Conservation (phyloP, 2,797 vertebrate species). For the Lateolabrax maculatus region DNA sequence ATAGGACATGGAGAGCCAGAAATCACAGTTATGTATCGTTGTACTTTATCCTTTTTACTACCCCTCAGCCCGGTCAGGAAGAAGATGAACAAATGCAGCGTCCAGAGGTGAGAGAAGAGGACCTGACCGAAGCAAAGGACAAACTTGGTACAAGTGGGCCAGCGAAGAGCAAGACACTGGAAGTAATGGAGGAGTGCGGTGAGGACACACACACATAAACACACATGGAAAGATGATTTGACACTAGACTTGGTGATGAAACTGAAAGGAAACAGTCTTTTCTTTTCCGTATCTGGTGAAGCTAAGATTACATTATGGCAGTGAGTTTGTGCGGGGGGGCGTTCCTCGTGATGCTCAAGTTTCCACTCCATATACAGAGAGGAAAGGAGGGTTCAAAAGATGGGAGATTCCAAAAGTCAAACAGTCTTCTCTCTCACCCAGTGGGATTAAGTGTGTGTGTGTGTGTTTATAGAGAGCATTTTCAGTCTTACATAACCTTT, state of each 20-base stretch:
- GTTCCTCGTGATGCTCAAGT: constrained; percentile 59
- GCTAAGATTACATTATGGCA: constrained; percentile 34
- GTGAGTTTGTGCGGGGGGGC: constrained; percentile 41
- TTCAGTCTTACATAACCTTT: not conserved
- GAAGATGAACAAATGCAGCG: constrained; percentile 86
- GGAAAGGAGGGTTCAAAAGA: constrained; percentile 18
- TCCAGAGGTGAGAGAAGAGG: constrained; percentile 92
- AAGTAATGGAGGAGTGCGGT: constrained; percentile 97
- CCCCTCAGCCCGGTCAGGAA: constrained; percentile 63
- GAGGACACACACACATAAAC: constrained; percentile 67
- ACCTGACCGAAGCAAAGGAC: constrained; percentile 89
- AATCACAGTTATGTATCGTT: not conserved
- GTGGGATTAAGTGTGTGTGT: constrained; percentile 10
- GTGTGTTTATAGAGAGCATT: constrained; percentile 18
- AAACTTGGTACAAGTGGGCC: constrained; percentile 85
- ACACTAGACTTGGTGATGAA: not conserved
- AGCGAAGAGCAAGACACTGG: constrained; percentile 94
- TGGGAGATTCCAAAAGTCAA: constrained; percentile 44
- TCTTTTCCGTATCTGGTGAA: constrained; percentile 24
- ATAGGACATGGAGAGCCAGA: not conserved
- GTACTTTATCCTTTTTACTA: not conserved
- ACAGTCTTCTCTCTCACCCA: constrained; percentile 3
- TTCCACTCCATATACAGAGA: constrained; percentile 87
- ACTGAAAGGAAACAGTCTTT: not conserved
- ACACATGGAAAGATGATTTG: not conserved